A percentile compares a stretch with the other conserved stretches of the same genome.
phyloP scores from a whole-genome alignment of 2,797 vertebrate species.

The Stomatorhinus walkeri region DNA sequence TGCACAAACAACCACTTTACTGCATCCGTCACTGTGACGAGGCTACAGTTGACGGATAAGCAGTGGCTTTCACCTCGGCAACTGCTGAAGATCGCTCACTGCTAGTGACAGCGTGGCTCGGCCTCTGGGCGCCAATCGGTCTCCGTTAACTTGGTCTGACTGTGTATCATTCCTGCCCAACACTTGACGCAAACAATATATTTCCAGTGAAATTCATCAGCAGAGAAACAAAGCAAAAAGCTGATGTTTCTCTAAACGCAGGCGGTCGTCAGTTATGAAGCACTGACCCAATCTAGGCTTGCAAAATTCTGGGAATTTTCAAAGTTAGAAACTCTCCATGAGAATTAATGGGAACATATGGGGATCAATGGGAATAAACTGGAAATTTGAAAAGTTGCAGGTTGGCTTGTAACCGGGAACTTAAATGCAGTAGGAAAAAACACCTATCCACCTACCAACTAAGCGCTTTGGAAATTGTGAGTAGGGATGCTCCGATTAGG shows the following conservation, averaged over 20 bases:
- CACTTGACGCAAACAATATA: not conserved
- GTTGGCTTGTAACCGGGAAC: not conserved
- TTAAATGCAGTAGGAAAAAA: not conserved
- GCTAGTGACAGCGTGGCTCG: not conserved
- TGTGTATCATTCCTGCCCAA: not conserved
- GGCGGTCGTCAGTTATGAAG: not conserved
- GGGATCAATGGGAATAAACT: not conserved
- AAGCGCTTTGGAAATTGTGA: not conserved
- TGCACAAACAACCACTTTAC: not conserved
- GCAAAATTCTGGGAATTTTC: not conserved
- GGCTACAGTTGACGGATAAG: not conserved
- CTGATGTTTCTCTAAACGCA: not conserved
- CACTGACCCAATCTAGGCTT: not conserved
- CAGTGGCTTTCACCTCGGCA: not conserved
- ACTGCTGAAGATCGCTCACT: not conserved
- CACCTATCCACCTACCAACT: not conserved
- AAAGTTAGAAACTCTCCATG: not conserved
- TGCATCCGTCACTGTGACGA: not conserved
- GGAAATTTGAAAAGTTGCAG: not conserved
- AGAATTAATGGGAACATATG: not conserved
- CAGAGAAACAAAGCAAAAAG: not conserved
- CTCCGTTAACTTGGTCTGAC: not conserved
- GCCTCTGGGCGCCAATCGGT: not conserved
- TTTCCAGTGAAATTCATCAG: not conserved
- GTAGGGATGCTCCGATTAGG: not conserved